Conservation (phyloP, 2,797 vertebrate species). For the Girardinus metallicus region DNA sequence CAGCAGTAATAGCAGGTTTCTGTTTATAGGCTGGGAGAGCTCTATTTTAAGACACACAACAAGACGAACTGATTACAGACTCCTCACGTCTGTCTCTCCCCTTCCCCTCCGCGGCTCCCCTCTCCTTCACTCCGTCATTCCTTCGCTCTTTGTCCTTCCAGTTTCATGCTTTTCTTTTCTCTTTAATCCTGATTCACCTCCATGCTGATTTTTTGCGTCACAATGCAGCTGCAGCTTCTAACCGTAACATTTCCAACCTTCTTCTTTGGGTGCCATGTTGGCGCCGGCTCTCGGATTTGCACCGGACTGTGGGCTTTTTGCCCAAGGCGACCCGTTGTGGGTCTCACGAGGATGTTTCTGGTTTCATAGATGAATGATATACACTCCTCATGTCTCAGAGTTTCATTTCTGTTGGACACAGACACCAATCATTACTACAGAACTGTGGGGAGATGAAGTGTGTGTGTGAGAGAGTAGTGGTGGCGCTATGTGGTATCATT, state of each 20-base stretch:
- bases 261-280: conserved; percentile 56
- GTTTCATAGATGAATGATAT: conserved; percentile 73
- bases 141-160: conserved; percentile 6
- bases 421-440: conserved; percentile 82
- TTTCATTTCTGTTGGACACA: conserved; percentile 80
- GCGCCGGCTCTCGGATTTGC: conserved; percentile 54
- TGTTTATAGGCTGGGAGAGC: conserved; percentile 81
- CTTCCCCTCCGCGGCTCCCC: conserved; percentile 51
- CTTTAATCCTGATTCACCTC: neutral
- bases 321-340: conserved; percentile 65
- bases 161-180: neutral
- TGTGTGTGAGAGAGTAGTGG: conserved; percentile 65
- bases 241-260: conserved; percentile 37
- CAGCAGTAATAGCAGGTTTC: conserved; percentile 82
- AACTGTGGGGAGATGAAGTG: conserved; percentile 70
- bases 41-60: conserved; percentile 88
- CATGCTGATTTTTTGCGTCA: neutral
- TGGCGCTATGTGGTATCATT: conserved; percentile 80
- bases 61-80: conserved; percentile 84
- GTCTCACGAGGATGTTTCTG: conserved; percentile 75
- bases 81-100: conserved; percentile 60
- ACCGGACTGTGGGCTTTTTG: conserved; percentile 69
- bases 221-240: conserved; percentile 46
- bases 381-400: conserved; percentile 71
- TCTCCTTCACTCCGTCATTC: conserved; percentile 32